A percentile compares a stretch with the other conserved stretches of the same genome.
Conservation (phyloP, 2,113 vertebrate species). For the Coptodon rendalli region DNA sequence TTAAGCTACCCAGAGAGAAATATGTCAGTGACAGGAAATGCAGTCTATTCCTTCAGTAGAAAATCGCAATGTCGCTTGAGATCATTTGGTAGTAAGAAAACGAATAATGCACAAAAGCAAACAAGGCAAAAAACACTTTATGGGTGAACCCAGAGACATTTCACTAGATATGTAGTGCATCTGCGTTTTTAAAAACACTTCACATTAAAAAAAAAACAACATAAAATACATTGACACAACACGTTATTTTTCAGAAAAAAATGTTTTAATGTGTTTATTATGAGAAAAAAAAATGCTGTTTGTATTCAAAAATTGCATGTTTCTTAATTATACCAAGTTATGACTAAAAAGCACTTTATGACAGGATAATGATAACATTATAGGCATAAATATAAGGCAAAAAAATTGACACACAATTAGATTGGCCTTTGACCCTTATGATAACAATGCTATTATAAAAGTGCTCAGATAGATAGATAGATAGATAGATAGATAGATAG, state of each 20-base stretch:
- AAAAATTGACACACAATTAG: background rate
- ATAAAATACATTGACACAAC: background rate
- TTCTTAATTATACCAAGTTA: background rate
- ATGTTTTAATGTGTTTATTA: background rate
- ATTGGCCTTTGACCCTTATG: background rate
- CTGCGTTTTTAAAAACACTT: background rate
- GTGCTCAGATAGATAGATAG: background rate
- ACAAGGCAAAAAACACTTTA: background rate
- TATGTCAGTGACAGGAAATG: background rate
- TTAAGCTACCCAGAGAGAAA: background rate
- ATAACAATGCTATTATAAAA: background rate
- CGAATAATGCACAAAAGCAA: background rate
- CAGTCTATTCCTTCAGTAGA: background rate
- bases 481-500: background rate
- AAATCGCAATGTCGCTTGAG: background rate
- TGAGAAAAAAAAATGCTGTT: background rate
- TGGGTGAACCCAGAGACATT: background rate
- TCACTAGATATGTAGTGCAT: background rate
- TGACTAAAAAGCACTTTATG: background rate
- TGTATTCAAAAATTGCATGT: background rate
- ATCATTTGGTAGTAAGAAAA: background rate
- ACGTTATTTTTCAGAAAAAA: background rate
- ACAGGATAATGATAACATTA: background rate
- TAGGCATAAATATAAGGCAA: background rate
- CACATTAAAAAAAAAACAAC: background rate